phyloP scores from a whole-genome alignment of 2,888 invertebrate species.

The Macrophya annulata region DNA sequence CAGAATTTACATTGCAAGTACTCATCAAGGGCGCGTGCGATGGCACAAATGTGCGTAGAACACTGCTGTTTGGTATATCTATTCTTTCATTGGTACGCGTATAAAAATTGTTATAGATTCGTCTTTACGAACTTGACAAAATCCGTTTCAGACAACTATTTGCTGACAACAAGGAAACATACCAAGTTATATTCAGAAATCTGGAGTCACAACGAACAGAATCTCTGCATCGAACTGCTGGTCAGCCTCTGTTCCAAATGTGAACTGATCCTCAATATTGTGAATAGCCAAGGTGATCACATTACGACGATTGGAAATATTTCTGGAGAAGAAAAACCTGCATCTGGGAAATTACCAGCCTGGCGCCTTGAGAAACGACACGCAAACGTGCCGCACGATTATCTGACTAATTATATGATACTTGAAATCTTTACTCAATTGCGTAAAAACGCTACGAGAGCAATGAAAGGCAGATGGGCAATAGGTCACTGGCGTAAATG shows the following conservation, averaged over 20 bases:
- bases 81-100: neutral
- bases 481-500: slow-evolving; percentile 64
- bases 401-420: neutral
- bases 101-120: neutral
- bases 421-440: slow-evolving; percentile 5
- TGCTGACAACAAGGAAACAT: neutral
- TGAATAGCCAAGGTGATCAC: neutral
- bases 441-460: neutral
- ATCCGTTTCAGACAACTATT: neutral
- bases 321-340: neutral
- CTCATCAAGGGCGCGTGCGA: no score
- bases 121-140: neutral
- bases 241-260: slow-evolving; percentile 67
- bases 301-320: neutral
- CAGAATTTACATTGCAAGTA: no score
- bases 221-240: slow-evolving; percentile 65
- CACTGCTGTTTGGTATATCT: no score
- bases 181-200: neutral
- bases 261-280: slow-evolving; percentile 58
- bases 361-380: slow-evolving; percentile 62
- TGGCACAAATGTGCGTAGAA: no score
- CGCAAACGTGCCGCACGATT: neutral
- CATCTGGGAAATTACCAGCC: slow-evolving; percentile 57
- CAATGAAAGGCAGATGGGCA: slow-evolving; percentile 61
- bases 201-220: neutral